Evolutionary conservation across 2,888 invertebrate species (phyloP).

Genomic region (Seladonia tumulorum): DNA sequence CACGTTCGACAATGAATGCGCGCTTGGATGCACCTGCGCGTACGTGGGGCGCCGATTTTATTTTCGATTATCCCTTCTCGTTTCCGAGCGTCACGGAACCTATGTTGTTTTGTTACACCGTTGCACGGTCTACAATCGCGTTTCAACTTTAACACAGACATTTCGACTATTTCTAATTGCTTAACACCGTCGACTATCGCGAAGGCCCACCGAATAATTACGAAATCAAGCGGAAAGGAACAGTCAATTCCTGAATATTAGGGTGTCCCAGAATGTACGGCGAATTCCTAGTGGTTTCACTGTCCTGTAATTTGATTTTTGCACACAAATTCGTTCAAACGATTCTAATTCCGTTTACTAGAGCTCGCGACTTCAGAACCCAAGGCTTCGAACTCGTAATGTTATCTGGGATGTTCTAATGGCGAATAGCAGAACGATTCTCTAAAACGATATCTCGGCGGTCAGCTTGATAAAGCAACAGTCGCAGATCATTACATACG

Average conservation of each 20-base stretch:
- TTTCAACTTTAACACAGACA: conserved; percentile 42
- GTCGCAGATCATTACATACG: conserved; percentile 23
- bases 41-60: neutral
- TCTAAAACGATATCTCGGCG: neutral
- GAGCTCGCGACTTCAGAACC: too few species aligned
- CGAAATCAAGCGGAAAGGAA: neutral
- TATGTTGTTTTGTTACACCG: conserved; percentile 22
- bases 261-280: neutral
- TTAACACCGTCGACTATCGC: neutral
- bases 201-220: neutral
- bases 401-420: neutral
- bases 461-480: conserved; percentile 15
- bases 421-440: neutral
- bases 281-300: neutral
- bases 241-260: neutral
- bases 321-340: too few species aligned
- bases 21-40: neutral
- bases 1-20: neutral
- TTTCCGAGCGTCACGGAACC: conserved; percentile 25
- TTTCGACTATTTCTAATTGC: conserved; percentile 26
- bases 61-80: neutral
- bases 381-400: neutral
- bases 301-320: neutral
- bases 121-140: conserved; percentile 30
- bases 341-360: too few species aligned